Percentiles rank a stretch among this genome's conserved stretches.
Conservation (phyloP, 2,888 invertebrate species). For the Cryptophagus acutangulus region DNA sequence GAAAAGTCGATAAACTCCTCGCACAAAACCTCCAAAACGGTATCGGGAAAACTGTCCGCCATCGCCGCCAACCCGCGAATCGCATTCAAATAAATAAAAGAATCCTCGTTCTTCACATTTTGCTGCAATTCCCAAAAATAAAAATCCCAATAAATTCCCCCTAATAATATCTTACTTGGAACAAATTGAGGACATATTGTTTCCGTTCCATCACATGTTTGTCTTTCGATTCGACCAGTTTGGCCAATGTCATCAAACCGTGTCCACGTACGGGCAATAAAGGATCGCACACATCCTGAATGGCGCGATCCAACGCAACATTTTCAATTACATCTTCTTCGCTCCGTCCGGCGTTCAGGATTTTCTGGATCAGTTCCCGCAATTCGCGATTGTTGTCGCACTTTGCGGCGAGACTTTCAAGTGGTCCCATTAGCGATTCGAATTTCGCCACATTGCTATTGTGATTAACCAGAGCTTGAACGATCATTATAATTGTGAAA, state of each 20-base stretch:
- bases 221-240: constrained; percentile 65
- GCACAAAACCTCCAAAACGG: constrained; percentile 62
- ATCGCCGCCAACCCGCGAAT: constrained; percentile 71
- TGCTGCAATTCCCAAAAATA: constrained; percentile 54
- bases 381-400: constrained; percentile 34
- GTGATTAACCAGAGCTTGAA: constrained; percentile 44
- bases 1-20: constrained; percentile 55
- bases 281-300: constrained; percentile 64
- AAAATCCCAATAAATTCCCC: constrained; percentile 16
- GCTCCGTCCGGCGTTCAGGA: constrained; percentile 22
- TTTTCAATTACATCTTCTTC: constrained; percentile 19
- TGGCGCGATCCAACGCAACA: constrained; percentile 57
- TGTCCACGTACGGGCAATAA: constrained; percentile 77
- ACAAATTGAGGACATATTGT: constrained; percentile 63
- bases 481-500: constrained; percentile 38
- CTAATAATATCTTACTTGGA: constrained; percentile 61
- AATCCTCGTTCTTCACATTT: constrained; percentile 70
- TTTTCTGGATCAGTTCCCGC: constrained; percentile 29
- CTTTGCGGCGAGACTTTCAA: constrained; percentile 31
- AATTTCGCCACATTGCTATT: constrained; percentile 35
- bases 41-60: constrained; percentile 61
- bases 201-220: constrained; percentile 59
- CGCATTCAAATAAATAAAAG: constrained; percentile 76
- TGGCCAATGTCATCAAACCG: constrained; percentile 67
- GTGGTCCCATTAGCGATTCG: constrained; percentile 35